phyloP scores from a whole-genome alignment of 2,113 vertebrate genomes.

The Mohoua ochrocephala region DNA sequence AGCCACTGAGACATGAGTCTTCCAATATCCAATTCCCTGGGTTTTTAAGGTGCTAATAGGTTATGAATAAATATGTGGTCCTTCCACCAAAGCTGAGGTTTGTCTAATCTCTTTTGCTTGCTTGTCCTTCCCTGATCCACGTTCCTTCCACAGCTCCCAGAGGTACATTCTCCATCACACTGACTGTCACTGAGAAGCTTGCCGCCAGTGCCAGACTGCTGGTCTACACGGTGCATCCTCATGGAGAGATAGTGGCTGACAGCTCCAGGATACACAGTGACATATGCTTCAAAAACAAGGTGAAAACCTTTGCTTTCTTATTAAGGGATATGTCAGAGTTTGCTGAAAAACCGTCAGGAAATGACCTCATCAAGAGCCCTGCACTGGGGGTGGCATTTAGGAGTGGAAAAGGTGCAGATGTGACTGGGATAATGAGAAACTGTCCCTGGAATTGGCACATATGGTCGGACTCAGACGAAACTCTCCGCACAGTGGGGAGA shows the following conservation, averaged over 20 bases:
- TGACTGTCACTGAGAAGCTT: constrained; percentile 68
- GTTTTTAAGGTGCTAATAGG: neutral
- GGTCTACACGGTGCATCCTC: constrained; percentile 77
- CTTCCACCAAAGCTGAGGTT: neutral
- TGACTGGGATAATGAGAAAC: neutral
- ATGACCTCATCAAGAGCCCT: neutral
- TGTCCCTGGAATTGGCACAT: rapidly evolving
- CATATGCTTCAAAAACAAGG: constrained; percentile 84
- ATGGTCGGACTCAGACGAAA: neutral
- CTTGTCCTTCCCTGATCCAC: neutral
- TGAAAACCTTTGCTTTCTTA: constrained; percentile 15
- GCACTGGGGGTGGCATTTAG: neutral
- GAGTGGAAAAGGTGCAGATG: neutral
- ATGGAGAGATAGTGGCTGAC: constrained; percentile 74
- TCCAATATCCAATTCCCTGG: neutral
- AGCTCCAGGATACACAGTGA: constrained; percentile 68
- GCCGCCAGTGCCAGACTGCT: constrained; percentile 69
- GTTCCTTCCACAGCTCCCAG: constrained; percentile 34
- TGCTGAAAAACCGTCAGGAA: neutral
- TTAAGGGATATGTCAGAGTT: neutral
- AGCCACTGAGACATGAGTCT: neutral
- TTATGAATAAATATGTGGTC: neutral
- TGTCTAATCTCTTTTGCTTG: neutral
- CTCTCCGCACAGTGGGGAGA: neutral
- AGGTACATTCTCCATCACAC: constrained; percentile 65